These are phyloP conservation scores for Albula glossodonta DNA, from an alignment of 2,113 vertebrate genomes.

Conservation along the genomic window DNA sequence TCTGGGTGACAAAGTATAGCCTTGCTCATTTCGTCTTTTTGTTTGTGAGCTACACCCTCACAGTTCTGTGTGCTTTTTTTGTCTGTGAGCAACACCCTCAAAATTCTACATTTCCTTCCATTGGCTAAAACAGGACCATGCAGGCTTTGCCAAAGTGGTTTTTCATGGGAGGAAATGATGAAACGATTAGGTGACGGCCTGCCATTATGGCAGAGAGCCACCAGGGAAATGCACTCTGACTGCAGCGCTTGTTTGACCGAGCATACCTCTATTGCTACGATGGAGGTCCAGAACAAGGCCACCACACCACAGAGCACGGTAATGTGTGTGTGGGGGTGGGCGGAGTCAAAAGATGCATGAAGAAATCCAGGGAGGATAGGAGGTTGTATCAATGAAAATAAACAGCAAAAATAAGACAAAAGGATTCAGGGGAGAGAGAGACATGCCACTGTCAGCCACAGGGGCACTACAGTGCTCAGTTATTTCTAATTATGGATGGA, in stretches of 20 bases:
- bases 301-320: slow-evolving; percentile 25
- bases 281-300: slow-evolving; percentile 57
- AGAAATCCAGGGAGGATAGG: neutral
- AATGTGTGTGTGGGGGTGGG: neutral
- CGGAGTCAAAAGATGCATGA: neutral
- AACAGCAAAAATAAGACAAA: neutral
- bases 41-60: slow-evolving; percentile 76
- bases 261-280: slow-evolving; percentile 67
- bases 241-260: slow-evolving; percentile 69
- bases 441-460: neutral
- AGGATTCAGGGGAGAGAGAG: neutral
- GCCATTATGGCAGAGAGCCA: slow-evolving; percentile 62
- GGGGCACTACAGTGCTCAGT: neutral
- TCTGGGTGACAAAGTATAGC: neutral
- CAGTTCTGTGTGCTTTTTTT: slow-evolving; percentile 67
- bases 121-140: slow-evolving; percentile 71
- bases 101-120: slow-evolving; percentile 63
- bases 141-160: slow-evolving; percentile 73
- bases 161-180: slow-evolving; percentile 63
- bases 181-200: slow-evolving; percentile 54
- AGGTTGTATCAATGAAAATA: neutral
- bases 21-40: slow-evolving; percentile 49
- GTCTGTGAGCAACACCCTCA: slow-evolving; percentile 70
- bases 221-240: slow-evolving; percentile 70
- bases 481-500: neutral